These are phyloP conservation scores for Rhynchophorus ferrugineus DNA, from an alignment of 1,140 invertebrate genomes.

Conservation along the genomic window DNA sequence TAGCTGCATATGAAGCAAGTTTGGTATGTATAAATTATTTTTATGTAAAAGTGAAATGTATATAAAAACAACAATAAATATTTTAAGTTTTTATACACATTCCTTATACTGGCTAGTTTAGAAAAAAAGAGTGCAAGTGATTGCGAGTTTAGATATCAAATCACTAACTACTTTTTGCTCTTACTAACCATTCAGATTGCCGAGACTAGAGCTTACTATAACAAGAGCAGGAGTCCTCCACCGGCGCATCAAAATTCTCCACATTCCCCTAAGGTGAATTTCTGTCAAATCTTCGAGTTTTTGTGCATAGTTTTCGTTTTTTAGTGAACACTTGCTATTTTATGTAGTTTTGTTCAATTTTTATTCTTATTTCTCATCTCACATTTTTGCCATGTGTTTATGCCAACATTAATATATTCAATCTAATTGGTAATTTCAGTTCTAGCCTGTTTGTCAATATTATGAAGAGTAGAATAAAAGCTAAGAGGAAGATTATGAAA, in stretches of 20 bases:
- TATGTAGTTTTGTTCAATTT: neutral
- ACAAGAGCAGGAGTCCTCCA: slow-evolving; percentile 58
- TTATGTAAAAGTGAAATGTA: neutral
- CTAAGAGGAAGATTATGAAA: too few relatives aligned
- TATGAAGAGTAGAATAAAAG: too few relatives aligned
- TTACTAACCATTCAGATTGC: slow-evolving; percentile 43
- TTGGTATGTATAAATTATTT: slow-evolving; percentile 53
- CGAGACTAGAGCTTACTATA: slow-evolving; percentile 41
- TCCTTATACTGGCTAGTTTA: too few relatives aligned
- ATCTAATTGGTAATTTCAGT: too few relatives aligned
- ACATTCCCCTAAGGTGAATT: slow-evolving; percentile 57
- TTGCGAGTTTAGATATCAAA: neutral
- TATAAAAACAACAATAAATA: too few relatives aligned
- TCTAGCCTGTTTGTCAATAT: too few relatives aligned
- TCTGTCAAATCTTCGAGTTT: slow-evolving; percentile 3
- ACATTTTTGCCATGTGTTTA: too few relatives aligned
- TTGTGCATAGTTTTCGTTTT: neutral
- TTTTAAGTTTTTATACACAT: too few relatives aligned
- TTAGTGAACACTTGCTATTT: neutral
- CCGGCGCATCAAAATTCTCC: slow-evolving; percentile 76
- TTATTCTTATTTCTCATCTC: too few relatives aligned
- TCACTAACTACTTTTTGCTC: slow-evolving; percentile 20
- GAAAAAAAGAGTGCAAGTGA: neutral
- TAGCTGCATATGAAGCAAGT: slow-evolving; percentile 54
- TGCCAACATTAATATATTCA: too few relatives aligned